phyloP scores from a whole-genome alignment of 2,797 vertebrate genomes.

The Taeniopygia guttata region DNA sequence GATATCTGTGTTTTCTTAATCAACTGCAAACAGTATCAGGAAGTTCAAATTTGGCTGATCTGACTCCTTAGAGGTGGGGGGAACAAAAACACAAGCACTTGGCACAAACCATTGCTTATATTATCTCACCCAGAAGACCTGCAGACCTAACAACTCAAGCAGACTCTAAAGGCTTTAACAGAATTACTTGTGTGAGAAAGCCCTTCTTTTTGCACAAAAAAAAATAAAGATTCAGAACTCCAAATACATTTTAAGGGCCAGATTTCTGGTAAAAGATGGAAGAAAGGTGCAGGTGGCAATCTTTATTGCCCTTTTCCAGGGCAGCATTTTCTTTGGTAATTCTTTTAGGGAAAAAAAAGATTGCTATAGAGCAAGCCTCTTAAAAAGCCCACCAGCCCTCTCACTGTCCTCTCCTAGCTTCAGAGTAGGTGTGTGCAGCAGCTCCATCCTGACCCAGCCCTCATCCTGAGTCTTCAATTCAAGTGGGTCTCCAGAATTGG shows the following conservation, averaged over 20 bases:
- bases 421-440: background rate
- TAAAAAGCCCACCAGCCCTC: background rate
- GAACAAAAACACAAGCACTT: slow-evolving; percentile 1
- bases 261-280: background rate
- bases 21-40: background rate
- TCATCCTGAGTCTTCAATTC: background rate
- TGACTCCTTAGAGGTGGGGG: background rate
- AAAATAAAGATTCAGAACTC: background rate
- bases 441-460: background rate
- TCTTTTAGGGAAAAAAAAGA: background rate
- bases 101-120: background rate
- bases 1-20: background rate
- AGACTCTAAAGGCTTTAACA: background rate
- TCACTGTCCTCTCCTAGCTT: background rate
- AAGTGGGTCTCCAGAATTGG: background rate
- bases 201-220: background rate
- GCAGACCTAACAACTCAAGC: background rate
- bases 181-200: background rate
- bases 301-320: background rate
- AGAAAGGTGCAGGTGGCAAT: background rate
- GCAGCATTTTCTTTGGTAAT: background rate
- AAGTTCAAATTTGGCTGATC: slow-evolving; percentile 19
- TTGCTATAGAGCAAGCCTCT: background rate
- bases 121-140: slow-evolving; percentile 5
- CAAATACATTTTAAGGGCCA: background rate